Percentiles rank a stretch among this genome's conserved stretches.
These are phyloP conservation scores for Choloepus didactylus DNA, from an alignment of 2,797 vertebrate genomes.

Conservation along the genomic window DNA sequence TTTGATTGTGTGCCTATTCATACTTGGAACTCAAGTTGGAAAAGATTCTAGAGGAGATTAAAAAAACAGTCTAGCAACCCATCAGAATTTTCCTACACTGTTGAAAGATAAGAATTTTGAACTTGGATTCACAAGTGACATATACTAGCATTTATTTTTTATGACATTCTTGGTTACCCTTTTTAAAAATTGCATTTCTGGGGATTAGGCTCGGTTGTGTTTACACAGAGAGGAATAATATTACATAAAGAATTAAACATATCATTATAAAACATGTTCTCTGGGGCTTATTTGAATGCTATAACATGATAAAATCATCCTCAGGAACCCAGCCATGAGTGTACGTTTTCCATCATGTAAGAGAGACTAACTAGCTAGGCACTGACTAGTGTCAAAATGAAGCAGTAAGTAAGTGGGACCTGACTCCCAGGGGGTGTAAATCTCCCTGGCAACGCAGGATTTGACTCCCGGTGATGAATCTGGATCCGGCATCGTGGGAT, in stretches of 20 bases:
- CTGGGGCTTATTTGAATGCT: conserved; percentile 56
- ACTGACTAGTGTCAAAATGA: conserved; percentile 3
- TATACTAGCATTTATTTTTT: conserved; percentile 56
- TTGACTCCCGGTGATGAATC: too few species aligned
- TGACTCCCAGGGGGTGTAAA: too few species aligned
- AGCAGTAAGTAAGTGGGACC: not conserved
- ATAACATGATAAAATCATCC: conserved; percentile 34
- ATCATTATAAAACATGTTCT: conserved; percentile 48
- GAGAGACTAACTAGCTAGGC: not conserved
- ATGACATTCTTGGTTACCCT: conserved; percentile 44
- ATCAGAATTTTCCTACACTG: conserved; percentile 60
- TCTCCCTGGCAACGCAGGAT: too few species aligned
- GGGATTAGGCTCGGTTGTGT: conserved; percentile 33
- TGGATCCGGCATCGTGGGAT: too few species aligned
- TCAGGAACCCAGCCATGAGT: not conserved
- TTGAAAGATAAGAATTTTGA: conserved; percentile 65
- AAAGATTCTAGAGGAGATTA: conserved; percentile 63
- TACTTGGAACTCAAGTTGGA: conserved; percentile 61
- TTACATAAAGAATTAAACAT: conserved; percentile 65
- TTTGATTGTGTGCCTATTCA: conserved; percentile 70
- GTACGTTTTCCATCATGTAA: not conserved
- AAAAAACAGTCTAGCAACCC: conserved; percentile 67
- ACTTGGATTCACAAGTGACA: conserved; percentile 61
- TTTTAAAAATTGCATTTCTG: conserved; percentile 41
- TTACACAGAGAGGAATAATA: conserved; percentile 51